phyloP scores from a whole-genome alignment of 2,888 invertebrate genomes.

The Emmelina monodactyla region DNA sequence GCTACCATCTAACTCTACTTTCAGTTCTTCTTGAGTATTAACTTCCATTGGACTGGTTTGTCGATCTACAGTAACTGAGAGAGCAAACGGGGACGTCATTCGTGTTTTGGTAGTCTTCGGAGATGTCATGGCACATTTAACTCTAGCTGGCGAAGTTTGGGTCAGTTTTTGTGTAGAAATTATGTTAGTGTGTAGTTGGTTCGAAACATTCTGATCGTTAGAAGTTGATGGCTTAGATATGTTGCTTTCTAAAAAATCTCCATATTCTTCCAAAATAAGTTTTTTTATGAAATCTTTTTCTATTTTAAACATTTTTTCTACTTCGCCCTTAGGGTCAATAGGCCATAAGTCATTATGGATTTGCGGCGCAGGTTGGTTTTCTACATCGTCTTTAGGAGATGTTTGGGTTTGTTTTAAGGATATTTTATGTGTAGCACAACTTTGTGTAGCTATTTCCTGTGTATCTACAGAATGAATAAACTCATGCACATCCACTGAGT shows the following conservation, averaged over 20 bases:
- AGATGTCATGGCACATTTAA: constrained; percentile 54
- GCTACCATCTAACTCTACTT: constrained; percentile 24
- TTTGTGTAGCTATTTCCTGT: constrained; percentile 53
- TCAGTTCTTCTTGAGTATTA: constrained; percentile 23
- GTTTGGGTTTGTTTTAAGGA: constrained; percentile 55
- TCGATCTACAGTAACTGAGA: constrained; percentile 30
- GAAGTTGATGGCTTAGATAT: constrained; percentile 45
- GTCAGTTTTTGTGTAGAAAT: constrained; percentile 43
- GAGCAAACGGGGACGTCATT: constrained; percentile 44
- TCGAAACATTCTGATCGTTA: constrained; percentile 20
- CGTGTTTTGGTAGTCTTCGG: constrained; percentile 48
- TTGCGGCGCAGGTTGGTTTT: constrained; percentile 33
- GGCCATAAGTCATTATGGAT: constrained; percentile 51
- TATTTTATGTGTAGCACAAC: constrained; percentile 31
- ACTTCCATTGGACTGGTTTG: constrained; percentile 43
- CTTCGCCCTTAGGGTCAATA: constrained; percentile 38
- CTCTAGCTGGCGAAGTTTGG: constrained; percentile 53
- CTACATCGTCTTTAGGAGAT: constrained; percentile 33
- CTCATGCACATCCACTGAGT: constrained; percentile 48
- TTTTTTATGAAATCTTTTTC: constrained; percentile 56
- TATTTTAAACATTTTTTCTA: constrained; percentile 43
- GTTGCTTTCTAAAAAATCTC: constrained; percentile 42
- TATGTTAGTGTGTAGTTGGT: constrained; percentile 24
- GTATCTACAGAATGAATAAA: constrained; percentile 47
- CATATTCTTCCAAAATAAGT: constrained; percentile 48